Conservation (phyloP, 2,888 invertebrate genomes). For the Hedychridium roseum region DNA sequence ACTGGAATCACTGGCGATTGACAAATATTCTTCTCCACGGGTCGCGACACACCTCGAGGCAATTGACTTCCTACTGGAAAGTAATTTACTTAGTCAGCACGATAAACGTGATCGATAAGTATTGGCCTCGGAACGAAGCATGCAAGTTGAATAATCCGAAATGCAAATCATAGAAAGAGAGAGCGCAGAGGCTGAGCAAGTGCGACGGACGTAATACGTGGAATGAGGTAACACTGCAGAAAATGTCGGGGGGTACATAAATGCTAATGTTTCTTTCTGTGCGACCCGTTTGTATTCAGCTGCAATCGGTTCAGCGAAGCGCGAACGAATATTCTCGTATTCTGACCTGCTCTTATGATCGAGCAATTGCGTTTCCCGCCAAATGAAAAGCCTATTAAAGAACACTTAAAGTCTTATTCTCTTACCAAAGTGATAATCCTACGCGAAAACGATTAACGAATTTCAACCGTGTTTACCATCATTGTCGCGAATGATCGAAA, state of each 20-base stretch:
- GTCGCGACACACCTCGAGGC: not conserved
- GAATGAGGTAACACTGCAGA: constrained; percentile 2
- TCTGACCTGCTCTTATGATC: too few species aligned
- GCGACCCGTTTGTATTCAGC: not conserved
- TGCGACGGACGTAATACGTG: constrained; percentile 1
- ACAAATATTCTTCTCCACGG: too few species aligned
- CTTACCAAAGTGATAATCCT: too few species aligned
- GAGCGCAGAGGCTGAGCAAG: not conserved
- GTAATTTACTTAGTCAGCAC: constrained; percentile 8
- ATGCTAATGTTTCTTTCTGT: not conserved
- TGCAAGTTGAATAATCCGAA: constrained; percentile 11
- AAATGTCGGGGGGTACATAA: not conserved
- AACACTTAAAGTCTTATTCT: too few species aligned
- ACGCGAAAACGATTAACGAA: too few species aligned
- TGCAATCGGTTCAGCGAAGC: constrained; percentile 1
- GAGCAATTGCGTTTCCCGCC: too few species aligned
- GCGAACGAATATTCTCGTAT: not conserved
- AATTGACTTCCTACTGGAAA: constrained; percentile 13
- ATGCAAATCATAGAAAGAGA: constrained; percentile 15
- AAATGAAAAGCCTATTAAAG: too few species aligned
- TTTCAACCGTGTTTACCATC: too few species aligned
- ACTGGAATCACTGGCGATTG: too few species aligned
- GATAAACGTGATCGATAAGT: constrained; percentile 15
- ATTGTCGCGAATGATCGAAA: too few species aligned
- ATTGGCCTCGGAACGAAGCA: not conserved